Percentiles rank a stretch among this genome's conserved stretches.
phyloP scores from a whole-genome alignment of 2,113 vertebrate species.

The Turdus rufiventris region DNA sequence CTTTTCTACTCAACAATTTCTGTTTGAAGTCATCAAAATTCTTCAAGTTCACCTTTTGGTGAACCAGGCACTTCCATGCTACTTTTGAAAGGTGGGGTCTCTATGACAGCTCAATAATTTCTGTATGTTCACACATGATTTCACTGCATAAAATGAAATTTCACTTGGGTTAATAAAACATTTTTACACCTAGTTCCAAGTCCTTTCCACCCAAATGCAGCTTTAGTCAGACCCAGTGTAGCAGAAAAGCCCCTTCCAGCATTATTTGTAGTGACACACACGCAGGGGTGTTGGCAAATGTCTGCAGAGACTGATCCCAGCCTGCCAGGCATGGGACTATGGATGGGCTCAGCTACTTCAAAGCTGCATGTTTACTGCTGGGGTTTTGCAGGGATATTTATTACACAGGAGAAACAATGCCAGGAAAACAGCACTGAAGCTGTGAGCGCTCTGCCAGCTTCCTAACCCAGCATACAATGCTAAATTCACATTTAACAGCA shows the following conservation, averaged over 20 bases:
- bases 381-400: background rate
- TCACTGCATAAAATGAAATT: background rate
- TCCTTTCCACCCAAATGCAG: background rate
- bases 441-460: background rate
- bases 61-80: background rate
- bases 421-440: background rate
- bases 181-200: background rate
- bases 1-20: background rate
- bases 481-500: background rate
- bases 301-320: background rate
- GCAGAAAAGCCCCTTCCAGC: background rate
- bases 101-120: background rate
- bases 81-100: background rate
- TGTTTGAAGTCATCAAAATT: background rate
- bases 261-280: background rate
- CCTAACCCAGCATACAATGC: background rate
- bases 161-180: background rate
- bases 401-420: background rate
- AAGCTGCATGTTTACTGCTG: background rate
- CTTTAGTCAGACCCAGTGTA: background rate
- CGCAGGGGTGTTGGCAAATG: background rate
- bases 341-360: background rate
- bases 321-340: background rate
- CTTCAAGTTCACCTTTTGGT: background rate
- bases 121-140: background rate